phyloP scores from a whole-genome alignment of 2,113 vertebrate species.

The Colaptes auratus region DNA sequence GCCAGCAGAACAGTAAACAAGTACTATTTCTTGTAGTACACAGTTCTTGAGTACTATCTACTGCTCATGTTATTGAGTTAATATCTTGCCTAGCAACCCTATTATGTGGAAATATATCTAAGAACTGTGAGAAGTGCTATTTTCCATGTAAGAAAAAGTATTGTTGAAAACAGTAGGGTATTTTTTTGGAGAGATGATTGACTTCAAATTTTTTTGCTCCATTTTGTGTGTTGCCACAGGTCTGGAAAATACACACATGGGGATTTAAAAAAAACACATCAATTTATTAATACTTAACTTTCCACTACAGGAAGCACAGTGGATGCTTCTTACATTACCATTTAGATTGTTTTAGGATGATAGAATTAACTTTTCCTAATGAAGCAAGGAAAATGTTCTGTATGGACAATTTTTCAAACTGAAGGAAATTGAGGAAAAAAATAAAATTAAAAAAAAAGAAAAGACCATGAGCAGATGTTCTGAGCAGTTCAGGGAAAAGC shows the following conservation, averaged over 20 bases:
- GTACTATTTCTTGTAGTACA: neutral
- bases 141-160: neutral
- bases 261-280: accelerated
- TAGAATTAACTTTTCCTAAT: neutral
- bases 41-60: neutral
- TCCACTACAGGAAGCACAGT: neutral
- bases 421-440: neutral
- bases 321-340: neutral
- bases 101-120: neutral
- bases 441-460: neutral
- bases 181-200: neutral
- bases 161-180: neutral
- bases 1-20: neutral
- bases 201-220: neutral
- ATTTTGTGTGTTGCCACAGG: neutral
- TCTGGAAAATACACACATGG: neutral
- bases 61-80: neutral
- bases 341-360: neutral
- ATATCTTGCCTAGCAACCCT: neutral
- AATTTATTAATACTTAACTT: neutral
- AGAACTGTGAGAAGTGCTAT: neutral
- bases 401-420: neutral
- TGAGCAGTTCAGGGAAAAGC: neutral
- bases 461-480: neutral
- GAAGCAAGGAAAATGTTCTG: neutral